A percentile compares a stretch with the other conserved stretches of the same genome.
These are phyloP conservation scores for Philantomba maxwellii DNA, from an alignment of 2,113 vertebrate species.

Conservation along the genomic window DNA sequence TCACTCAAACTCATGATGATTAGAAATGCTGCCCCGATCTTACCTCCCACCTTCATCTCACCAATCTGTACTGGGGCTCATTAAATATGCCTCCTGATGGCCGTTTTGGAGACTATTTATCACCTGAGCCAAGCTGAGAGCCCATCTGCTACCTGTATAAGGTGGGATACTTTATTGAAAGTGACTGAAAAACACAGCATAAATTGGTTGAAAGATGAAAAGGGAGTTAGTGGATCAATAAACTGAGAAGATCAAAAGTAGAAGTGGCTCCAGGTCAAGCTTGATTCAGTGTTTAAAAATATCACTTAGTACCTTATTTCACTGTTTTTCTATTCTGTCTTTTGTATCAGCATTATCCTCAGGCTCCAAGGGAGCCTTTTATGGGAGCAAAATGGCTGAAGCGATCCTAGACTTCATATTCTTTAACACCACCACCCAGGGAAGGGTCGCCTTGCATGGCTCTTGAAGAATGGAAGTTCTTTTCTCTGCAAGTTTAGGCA, in stretches of 20 bases:
- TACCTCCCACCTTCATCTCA: neutral
- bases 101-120: neutral
- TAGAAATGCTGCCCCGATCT: neutral
- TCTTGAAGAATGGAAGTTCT: neutral
- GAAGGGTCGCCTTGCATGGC: neutral
- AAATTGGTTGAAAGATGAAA: neutral
- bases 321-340: neutral
- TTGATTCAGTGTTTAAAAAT: neutral
- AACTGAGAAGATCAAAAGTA: neutral
- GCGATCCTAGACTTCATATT: neutral
- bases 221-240: neutral
- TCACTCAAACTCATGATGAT: neutral
- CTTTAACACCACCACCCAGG: neutral
- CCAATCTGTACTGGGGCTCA: neutral
- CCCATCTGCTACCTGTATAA: neutral
- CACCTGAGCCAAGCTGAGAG: neutral
- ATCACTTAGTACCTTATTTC: neutral
- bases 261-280: neutral
- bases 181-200: neutral
- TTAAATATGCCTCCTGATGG: neutral
- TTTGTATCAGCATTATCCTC: neutral
- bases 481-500: neutral
- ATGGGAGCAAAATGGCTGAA: neutral
- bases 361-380: neutral
- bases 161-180: neutral